Conservation (phyloP, 2,113 vertebrate genomes). For the Larimichthys crocea region DNA sequence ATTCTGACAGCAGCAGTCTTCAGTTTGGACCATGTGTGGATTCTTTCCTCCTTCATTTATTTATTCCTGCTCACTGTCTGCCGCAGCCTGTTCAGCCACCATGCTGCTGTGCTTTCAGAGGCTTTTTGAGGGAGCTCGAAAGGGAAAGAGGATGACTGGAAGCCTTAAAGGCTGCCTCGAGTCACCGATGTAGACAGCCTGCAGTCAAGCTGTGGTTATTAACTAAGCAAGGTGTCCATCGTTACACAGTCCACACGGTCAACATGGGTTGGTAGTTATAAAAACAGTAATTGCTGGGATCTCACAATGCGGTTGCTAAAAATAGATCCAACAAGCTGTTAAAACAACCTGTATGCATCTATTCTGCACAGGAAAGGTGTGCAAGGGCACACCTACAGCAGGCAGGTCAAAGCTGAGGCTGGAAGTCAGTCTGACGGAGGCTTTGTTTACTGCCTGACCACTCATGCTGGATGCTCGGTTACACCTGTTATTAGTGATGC, state of each 20-base stretch:
- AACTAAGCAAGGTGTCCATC: too few species aligned
- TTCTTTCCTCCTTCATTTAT: not conserved
- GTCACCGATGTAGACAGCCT: not conserved
- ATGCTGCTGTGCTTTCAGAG: not conserved
- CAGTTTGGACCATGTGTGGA: not conserved
- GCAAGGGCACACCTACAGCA: not conserved
- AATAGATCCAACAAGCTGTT: not conserved
- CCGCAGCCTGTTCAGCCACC: not conserved
- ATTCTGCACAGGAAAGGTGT: not conserved
- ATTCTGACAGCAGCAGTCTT: not conserved
- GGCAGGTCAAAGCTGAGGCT: not conserved
- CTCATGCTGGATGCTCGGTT: not conserved
- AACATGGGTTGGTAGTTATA: too few species aligned
- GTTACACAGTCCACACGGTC: too few species aligned
- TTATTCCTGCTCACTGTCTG: not conserved
- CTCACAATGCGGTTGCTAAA: not conserved
- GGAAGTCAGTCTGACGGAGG: not conserved
- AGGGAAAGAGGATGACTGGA: not conserved
- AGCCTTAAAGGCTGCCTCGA: not conserved
- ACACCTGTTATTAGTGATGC: not conserved
- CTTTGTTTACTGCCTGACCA: not conserved
- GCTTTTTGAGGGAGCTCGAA: not conserved
- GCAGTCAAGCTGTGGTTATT: not conserved
- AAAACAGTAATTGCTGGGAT: not conserved
- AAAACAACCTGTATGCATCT: not conserved